Evolutionary conservation across 2,888 invertebrate genomes (phyloP).

Genomic region (Laothoe populi): DNA sequence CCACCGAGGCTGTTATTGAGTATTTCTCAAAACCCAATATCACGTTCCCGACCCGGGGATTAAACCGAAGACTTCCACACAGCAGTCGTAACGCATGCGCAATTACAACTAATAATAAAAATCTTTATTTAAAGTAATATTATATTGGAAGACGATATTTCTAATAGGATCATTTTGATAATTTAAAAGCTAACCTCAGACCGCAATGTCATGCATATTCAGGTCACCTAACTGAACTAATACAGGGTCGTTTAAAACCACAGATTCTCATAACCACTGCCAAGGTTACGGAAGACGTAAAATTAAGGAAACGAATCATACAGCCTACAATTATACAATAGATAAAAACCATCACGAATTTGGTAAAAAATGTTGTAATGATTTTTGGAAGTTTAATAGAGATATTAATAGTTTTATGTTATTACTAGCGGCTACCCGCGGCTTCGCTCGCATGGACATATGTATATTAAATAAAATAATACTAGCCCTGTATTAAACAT

Average conservation of each 20-base stretch:
- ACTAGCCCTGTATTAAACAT: no score
- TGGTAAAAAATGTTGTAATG: not conserved
- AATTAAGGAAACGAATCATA: constrained; percentile 5
- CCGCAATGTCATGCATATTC: constrained; percentile 6
- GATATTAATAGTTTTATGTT: no score
- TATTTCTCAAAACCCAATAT: no score
- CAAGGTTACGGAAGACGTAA: constrained; percentile 9
- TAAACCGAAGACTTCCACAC: no score
- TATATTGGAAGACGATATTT: not conserved
- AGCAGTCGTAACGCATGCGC: no score
- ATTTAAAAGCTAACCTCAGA: constrained; percentile 6
- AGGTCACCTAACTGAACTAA: constrained; percentile 9
- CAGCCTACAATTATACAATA: not conserved
- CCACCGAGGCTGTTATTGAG: no score
- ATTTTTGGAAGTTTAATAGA: no score
- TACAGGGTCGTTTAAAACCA: constrained; percentile 10
- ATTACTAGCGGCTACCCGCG: no score
- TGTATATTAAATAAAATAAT: no score
- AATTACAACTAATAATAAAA: no score
- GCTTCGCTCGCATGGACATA: no score
- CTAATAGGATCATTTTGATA: not conserved
- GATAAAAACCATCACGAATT: constrained; percentile 6
- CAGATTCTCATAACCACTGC: not conserved
- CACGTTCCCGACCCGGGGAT: no score
- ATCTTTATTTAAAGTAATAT: not conserved